Conservation (phyloP, 1,140 invertebrate species). For the Penaeus chinensis region DNA sequence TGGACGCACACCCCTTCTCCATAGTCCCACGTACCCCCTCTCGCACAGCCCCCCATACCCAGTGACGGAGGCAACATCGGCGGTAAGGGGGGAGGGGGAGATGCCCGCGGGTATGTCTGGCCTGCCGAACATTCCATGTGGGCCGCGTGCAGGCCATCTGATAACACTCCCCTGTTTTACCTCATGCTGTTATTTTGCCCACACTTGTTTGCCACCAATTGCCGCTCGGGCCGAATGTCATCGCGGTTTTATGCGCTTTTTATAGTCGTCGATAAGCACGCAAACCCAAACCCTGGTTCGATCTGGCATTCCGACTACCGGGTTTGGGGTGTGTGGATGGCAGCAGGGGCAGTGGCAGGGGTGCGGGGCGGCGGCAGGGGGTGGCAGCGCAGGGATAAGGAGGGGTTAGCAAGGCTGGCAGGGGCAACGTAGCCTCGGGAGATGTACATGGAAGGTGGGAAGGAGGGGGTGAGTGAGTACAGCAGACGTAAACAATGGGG, state of each 20-base stretch:
- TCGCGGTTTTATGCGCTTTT: constrained; percentile 27
- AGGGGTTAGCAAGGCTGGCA: too few relatives aligned
- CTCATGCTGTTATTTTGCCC: constrained; percentile 23
- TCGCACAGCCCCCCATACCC: too few relatives aligned
- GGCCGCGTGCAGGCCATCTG: constrained; percentile 20
- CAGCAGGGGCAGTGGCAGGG: neutral
- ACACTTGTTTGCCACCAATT: constrained; percentile 27
- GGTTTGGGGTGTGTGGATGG: neutral
- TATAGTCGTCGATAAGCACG: constrained; percentile 19
- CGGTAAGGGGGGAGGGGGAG: neutral
- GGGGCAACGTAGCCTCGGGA: too few relatives aligned
- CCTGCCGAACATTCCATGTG: too few relatives aligned
- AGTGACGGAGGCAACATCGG: too few relatives aligned
- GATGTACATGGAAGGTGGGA: too few relatives aligned
- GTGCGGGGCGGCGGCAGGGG: neutral
- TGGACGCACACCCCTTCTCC: too few relatives aligned
- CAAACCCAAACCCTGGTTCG: neutral
- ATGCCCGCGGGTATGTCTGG: neutral
- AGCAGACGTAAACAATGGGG: too few relatives aligned
- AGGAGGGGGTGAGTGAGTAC: too few relatives aligned
- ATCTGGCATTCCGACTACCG: constrained; percentile 21
- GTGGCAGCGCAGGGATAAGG: neutral
- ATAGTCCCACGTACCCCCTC: too few relatives aligned
- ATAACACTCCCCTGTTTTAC: constrained; percentile 20
- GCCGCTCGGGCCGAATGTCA: constrained; percentile 15